Evolutionary conservation across 2,113 vertebrate species (phyloP).

Genomic region (Circaetus cinerascens): DNA sequence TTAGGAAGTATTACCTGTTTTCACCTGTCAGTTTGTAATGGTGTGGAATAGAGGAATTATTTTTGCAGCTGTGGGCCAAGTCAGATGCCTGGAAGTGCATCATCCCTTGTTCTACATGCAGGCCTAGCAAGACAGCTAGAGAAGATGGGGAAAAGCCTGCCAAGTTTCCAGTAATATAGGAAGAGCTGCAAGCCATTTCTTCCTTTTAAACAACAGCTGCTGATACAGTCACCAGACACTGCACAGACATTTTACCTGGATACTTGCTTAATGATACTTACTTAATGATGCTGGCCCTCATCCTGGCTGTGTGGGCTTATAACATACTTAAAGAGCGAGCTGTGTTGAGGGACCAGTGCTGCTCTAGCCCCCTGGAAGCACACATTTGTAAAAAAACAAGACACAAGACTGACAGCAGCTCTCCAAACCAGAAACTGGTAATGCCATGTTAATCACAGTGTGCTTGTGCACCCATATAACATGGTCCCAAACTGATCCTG

Average conservation of each 20-base stretch:
- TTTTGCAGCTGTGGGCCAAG: background rate
- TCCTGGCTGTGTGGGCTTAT: background rate
- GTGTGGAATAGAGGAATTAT: background rate
- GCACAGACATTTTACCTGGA: background rate
- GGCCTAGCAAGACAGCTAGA: background rate
- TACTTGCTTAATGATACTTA: background rate
- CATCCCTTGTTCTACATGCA: background rate
- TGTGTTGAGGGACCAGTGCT: fast-evolving
- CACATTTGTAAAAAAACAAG: background rate
- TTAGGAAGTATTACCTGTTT: background rate
- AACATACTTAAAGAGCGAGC: background rate
- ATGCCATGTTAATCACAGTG: background rate
- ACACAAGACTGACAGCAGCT: background rate
- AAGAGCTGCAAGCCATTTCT: background rate
- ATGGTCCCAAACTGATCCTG: background rate
- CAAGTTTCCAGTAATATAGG: background rate
- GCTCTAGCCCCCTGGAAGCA: background rate
- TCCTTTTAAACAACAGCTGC: background rate
- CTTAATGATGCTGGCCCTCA: background rate
- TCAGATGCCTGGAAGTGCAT: background rate
- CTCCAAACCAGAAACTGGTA: background rate
- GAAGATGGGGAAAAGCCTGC: background rate
- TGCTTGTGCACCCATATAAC: background rate
- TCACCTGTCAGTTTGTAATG: background rate
- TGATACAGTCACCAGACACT: background rate